Conservation (phyloP, 2,888 invertebrate species). For the Schizotus pectinicornis region DNA sequence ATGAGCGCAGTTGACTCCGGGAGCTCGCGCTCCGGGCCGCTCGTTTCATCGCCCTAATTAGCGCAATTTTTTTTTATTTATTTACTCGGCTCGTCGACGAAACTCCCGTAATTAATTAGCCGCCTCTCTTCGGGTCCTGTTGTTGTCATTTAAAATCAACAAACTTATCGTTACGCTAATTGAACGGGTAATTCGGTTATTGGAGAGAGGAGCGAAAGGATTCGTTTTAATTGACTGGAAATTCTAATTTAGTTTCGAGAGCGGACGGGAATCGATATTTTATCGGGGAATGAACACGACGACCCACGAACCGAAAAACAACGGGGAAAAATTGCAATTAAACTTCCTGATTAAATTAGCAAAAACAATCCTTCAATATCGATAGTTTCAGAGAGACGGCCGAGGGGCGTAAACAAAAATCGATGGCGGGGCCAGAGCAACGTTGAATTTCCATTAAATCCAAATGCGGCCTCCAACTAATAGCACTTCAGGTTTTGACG, state of each 20-base stretch:
- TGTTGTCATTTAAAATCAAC: conserved; percentile 12
- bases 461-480: too few species aligned
- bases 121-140: conserved; percentile 9
- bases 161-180: conserved; percentile 11
- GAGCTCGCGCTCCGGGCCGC: conserved; percentile 10
- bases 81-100: conserved; percentile 16
- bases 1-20: not conserved
- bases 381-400: too few species aligned
- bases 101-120: conserved; percentile 17
- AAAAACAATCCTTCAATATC: too few species aligned
- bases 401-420: too few species aligned
- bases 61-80: conserved; percentile 26
- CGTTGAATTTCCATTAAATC: too few species aligned
- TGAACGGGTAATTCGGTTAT: conserved; percentile 7
- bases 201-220: not conserved
- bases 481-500: too few species aligned
- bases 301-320: too few species aligned
- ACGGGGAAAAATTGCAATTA: too few species aligned
- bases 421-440: too few species aligned
- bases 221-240: conserved; percentile 16
- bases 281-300: too few species aligned
- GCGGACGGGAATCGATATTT: too few species aligned
- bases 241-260: conserved; percentile 1
- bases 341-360: too few species aligned
- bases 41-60: conserved; percentile 26